Evolutionary conservation across 1,140 invertebrate species (phyloP).

Genomic region (Leucophenga varia): DNA sequence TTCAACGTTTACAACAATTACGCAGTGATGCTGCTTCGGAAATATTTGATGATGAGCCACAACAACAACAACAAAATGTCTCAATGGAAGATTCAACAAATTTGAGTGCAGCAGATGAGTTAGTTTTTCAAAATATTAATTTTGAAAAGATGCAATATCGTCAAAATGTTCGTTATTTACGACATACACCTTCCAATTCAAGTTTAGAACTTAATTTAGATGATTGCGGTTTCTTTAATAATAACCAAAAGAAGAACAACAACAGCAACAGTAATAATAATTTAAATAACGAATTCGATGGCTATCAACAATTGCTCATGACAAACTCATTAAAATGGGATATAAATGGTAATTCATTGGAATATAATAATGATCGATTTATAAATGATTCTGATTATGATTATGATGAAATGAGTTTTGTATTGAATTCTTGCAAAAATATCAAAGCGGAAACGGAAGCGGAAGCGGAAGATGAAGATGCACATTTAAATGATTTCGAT

Average conservation of each 20-base stretch:
- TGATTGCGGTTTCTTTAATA: too few relatives aligned
- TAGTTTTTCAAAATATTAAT: conserved; percentile 10
- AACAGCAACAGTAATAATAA: conserved; percentile 7
- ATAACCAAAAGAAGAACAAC: too few relatives aligned
- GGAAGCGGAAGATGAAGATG: too few relatives aligned
- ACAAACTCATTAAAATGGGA: conserved; percentile 48
- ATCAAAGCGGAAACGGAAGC: too few relatives aligned
- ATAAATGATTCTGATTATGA: conserved; percentile 5
- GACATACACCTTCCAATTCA: conserved; percentile 48
- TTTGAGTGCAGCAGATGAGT: neutral
- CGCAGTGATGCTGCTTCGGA: conserved; percentile 9
- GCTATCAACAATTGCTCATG: conserved; percentile 36
- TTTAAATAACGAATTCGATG: conserved; percentile 40
- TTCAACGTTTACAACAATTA: conserved; percentile 19
- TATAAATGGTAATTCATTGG: conserved; percentile 50
- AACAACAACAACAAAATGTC: too few relatives aligned
- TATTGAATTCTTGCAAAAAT: too few relatives aligned
- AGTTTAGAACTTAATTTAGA: conserved; percentile 28
- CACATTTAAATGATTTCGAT: conserved; percentile 14
- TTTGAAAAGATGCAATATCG: conserved; percentile 47
- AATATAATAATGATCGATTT: conserved; percentile 33
- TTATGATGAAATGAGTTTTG: conserved; percentile 1
- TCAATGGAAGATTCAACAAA: too few relatives aligned
- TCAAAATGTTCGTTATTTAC: conserved; percentile 42
- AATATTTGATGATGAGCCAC: conserved; percentile 9